phyloP scores from a whole-genome alignment of 2,113 vertebrate species.

The Agelaius tricolor region DNA sequence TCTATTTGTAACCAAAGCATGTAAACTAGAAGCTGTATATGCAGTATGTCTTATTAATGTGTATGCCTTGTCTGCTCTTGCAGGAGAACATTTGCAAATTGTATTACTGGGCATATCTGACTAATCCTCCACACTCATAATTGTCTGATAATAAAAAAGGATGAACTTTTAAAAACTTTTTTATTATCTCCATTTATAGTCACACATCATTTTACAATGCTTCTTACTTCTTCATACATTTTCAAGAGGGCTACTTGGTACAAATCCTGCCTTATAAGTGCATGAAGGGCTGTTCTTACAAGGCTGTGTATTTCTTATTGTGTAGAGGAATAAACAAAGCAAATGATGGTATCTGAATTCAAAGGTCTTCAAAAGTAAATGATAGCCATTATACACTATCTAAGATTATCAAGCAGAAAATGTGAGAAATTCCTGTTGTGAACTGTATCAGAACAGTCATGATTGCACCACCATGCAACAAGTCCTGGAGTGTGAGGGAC shows the following conservation, averaged over 20 bases:
- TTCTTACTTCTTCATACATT: background rate
- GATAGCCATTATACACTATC: background rate
- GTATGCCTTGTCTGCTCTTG: background rate
- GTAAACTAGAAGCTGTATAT: background rate
- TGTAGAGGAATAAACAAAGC: background rate
- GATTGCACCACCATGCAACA: accelerated
- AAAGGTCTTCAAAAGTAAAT: background rate
- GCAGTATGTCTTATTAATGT: background rate
- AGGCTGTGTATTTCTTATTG: background rate
- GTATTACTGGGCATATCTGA: slow-evolving; percentile 6
- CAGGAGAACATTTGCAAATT: slow-evolving; percentile 31
- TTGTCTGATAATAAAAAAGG: slow-evolving; percentile 30
- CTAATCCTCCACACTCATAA: slow-evolving; percentile 29
- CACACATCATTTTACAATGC: background rate
- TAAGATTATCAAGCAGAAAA: background rate
- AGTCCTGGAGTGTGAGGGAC: background rate
- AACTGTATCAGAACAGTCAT: background rate
- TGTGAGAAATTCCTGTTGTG: background rate
- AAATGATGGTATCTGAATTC: background rate
- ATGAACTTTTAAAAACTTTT: slow-evolving; percentile 27
- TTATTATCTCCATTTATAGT: slow-evolving; percentile 6
- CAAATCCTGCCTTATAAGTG: background rate
- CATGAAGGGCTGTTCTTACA: background rate
- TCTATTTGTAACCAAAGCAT: background rate
- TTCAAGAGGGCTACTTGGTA: background rate